phyloP scores from a whole-genome alignment of 2,888 invertebrate species.

The Folsomia manolachei region DNA sequence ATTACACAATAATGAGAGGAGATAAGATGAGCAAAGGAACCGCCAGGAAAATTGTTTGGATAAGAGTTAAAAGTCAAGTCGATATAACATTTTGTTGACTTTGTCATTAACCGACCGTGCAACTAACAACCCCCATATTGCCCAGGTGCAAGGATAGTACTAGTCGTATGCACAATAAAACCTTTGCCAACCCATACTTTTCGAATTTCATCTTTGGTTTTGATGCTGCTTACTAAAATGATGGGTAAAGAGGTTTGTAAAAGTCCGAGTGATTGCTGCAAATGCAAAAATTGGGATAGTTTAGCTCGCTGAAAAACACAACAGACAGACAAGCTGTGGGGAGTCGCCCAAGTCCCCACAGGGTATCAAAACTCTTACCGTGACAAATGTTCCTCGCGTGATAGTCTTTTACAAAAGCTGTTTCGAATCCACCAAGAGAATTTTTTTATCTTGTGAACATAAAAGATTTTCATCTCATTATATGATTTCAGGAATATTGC shows the following conservation, averaged over 20 bases:
- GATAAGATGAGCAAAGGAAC: slow-evolving; percentile 43
- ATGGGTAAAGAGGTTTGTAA: not conserved
- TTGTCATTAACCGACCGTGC: slow-evolving; percentile 46
- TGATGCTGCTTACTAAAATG: slow-evolving; percentile 24
- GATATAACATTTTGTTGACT: slow-evolving; percentile 45
- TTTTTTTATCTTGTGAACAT: no score
- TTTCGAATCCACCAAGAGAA: not conserved
- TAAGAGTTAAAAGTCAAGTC: slow-evolving; percentile 31
- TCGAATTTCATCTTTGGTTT: not conserved
- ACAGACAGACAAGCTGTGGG: slow-evolving; percentile 40
- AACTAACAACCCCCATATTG: no score
- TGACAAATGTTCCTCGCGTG: slow-evolving; percentile 43
- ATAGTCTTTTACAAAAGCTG: not conserved
- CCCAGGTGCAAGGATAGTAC: slow-evolving; percentile 38
- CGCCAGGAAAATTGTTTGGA: slow-evolving; percentile 45
- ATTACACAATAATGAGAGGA: slow-evolving; percentile 46
- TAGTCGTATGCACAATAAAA: not conserved
- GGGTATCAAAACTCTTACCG: slow-evolving; percentile 45
- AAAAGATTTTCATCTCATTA: not conserved
- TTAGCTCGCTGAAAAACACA: no score
- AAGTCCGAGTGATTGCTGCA: no score
- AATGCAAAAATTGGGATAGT: no score
- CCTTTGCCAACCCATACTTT: not conserved
- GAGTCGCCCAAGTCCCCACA: slow-evolving; percentile 41
- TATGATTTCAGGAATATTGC: no score